Evolutionary conservation across 2,113 vertebrate genomes (phyloP).

Genomic region (Halcyon malimbica): DNA sequence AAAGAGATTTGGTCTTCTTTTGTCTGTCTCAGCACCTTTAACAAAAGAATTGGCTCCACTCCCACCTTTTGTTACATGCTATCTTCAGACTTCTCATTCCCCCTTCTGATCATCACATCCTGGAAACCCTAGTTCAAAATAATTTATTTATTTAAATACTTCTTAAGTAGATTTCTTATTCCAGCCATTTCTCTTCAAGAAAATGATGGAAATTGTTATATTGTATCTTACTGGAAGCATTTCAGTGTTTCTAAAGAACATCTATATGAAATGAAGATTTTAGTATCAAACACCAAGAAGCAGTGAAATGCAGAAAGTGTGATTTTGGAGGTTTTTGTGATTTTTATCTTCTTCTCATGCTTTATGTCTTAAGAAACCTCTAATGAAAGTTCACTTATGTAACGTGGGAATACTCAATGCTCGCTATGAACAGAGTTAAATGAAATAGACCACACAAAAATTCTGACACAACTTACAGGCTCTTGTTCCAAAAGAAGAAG

Average conservation of each 20-base stretch:
- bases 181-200: neutral
- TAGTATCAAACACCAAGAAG: neutral
- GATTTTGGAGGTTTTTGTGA: neutral
- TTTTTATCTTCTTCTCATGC: neutral
- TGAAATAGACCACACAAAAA: neutral
- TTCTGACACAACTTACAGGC: slow-evolving; percentile 83
- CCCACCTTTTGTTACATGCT: neutral
- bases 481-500: slow-evolving; percentile 94
- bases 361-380: neutral
- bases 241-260: neutral
- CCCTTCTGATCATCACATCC: neutral
- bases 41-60: neutral
- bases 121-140: neutral
- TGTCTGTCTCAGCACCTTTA: neutral
- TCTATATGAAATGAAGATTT: neutral
- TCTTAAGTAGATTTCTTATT: neutral
- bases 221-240: neutral
- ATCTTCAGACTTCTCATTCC: neutral
- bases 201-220: neutral
- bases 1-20: neutral
- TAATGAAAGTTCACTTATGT: neutral
- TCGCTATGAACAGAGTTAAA: neutral
- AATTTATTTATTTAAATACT: neutral
- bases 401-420: fast-evolving
- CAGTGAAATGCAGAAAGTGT: neutral